Percentiles rank a stretch among this genome's conserved stretches.
Evolutionary conservation across 2,797 vertebrate genomes (phyloP).

Genomic region (Siniperca undulata): DNA sequence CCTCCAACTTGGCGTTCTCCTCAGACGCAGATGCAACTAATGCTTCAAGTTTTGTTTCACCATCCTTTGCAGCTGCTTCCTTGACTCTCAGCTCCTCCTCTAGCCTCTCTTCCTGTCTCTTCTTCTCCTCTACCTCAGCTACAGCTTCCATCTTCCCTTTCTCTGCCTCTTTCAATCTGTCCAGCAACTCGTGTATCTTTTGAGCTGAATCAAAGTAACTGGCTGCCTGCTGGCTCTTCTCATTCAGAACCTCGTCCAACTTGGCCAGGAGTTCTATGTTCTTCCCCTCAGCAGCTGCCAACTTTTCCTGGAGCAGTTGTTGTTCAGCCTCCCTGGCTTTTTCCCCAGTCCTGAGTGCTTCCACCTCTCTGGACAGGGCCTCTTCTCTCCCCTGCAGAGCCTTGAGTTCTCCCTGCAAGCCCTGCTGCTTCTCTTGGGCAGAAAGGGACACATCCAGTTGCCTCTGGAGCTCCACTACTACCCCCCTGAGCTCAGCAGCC

Average conservation of each 20-base stretch:
- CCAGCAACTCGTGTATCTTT: slow-evolving; percentile 86
- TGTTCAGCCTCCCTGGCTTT: slow-evolving; percentile 74
- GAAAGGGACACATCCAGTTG: slow-evolving; percentile 87
- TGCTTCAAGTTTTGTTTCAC: slow-evolving; percentile 75
- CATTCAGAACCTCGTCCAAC: slow-evolving; percentile 77
- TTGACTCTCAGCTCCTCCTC: slow-evolving; percentile 85
- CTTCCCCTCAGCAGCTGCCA: slow-evolving; percentile 80
- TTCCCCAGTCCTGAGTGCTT: slow-evolving; percentile 76
- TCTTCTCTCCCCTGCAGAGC: slow-evolving; percentile 70
- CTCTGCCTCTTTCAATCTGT: slow-evolving; percentile 88
- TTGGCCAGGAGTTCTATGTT: slow-evolving; percentile 85
- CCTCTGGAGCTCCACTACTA: slow-evolving; percentile 88
- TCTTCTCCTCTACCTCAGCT: slow-evolving; percentile 79
- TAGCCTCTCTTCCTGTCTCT: slow-evolving; percentile 81
- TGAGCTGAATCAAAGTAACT: slow-evolving; percentile 83
- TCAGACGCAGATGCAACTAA: slow-evolving; percentile 74
- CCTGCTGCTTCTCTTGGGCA: slow-evolving; percentile 82
- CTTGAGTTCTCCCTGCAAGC: slow-evolving; percentile 81
- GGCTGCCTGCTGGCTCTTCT: slow-evolving; percentile 83
- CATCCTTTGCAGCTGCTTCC: slow-evolving; percentile 80
- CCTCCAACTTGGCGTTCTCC: slow-evolving; percentile 79
- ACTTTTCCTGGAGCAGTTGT: slow-evolving; percentile 79
- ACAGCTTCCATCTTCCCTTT: slow-evolving; percentile 82
- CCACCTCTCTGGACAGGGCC: slow-evolving; percentile 83
- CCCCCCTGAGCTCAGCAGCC: slow-evolving; percentile 85